Base-by-base conservation (phyloP, 2,113 vertebrate genomes). In the Pseudopipra pipra region DNA sequence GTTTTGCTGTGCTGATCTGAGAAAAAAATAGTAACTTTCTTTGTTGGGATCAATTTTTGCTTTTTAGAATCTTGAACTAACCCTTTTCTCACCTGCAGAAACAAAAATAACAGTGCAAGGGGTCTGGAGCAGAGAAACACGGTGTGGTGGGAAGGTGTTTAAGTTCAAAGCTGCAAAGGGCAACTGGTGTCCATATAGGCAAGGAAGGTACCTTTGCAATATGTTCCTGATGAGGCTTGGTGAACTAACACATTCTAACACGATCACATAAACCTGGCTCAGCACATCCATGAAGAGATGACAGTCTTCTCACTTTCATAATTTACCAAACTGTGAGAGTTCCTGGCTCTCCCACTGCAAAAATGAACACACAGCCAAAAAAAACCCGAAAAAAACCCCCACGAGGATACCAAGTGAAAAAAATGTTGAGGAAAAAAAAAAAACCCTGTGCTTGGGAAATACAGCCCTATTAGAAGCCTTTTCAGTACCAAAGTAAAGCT, bases 1-100 rank as follows among this genome's bases (percentile, higher is more conserved):
- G 59, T 90, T 92, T 94, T 72, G 88, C 79, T 93, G 72, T 33
- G 46, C 83, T 52, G 55, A 90, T 86, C 46, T 37, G 49, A 90
- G 67, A 41, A 56, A 87, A 88, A 81, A 74, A 25, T 47, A 78
- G 39, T 17, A 82, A 61, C 41, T 90, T 15, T 51, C 43, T 55
- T 74, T 77, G 33, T 55, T 89, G 43, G 35, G 55, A 83, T 90
- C 27, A 41, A 39, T 71, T 74, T 84, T 86, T 71, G 46, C 63
- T 55, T 90, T 76, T 95, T 33, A 66, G 55, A 70, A 89, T 43
- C 55, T 56, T 41, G 78, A 89, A 61, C 66, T 59, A 78, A 68
- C 8, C 20, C 41, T 78, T 6, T 4, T 5, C 67, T 91, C 41
- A 75, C 41, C 78, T 75, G 49, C 78, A 90, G 85, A 67, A 85